Conservation (phyloP, 2,888 invertebrate genomes). For the Campoplex capitator region DNA sequence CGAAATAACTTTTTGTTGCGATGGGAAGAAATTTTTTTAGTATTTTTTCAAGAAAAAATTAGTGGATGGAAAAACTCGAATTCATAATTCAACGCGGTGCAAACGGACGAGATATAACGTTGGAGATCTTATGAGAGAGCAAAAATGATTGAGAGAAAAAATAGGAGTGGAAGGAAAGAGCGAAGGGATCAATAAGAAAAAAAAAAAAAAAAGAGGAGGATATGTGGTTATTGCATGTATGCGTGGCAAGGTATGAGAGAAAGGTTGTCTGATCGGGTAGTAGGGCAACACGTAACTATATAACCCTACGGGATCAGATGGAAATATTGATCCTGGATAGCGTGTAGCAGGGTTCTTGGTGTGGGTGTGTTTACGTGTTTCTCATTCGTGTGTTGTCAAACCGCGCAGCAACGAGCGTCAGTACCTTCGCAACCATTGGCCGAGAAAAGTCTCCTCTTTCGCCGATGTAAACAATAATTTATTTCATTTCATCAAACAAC, state of each 20-base stretch:
- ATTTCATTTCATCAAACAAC: neutral
- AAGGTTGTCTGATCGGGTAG: slow-evolving; percentile 78
- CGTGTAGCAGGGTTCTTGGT: slow-evolving; percentile 34
- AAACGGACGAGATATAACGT: slow-evolving; percentile 18
- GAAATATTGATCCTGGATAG: slow-evolving; percentile 82
- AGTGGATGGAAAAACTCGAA: neutral
- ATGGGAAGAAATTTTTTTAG: neutral
- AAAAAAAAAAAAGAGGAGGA: slow-evolving; percentile 71
- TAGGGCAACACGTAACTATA: slow-evolving; percentile 73
- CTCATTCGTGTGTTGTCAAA: slow-evolving; percentile 75
- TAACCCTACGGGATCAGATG: slow-evolving; percentile 76
- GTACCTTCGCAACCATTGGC: slow-evolving; percentile 60
- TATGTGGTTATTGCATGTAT: slow-evolving; percentile 53
- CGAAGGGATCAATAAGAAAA: slow-evolving; percentile 74
- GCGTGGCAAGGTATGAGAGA: slow-evolving; percentile 48
- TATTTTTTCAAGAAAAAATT: neutral
- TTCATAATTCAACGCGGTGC: neutral
- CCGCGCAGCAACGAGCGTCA: slow-evolving; percentile 64
- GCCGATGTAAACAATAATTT: slow-evolving; percentile 41
- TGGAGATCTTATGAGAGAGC: slow-evolving; percentile 29
- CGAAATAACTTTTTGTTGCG: neutral
- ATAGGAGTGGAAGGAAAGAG: neutral
- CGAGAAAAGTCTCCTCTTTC: slow-evolving; percentile 31
- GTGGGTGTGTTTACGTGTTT: slow-evolving; percentile 58
- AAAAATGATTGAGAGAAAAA: slow-evolving; percentile 44